Evolutionary conservation across 2,797 vertebrate genomes (phyloP).

Genomic region (Decapterus maruadsi): DNA sequence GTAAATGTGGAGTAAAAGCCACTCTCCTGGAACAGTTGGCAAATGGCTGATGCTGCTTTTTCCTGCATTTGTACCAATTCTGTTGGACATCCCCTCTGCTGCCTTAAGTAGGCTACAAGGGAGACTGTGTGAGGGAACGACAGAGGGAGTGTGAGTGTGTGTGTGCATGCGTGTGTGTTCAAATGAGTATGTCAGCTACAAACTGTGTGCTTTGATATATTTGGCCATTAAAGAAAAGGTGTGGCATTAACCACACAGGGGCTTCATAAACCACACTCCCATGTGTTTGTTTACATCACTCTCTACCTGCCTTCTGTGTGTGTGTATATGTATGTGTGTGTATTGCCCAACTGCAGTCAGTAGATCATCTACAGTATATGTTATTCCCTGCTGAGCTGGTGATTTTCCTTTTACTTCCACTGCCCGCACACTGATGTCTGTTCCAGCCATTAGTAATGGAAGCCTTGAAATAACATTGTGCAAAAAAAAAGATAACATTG

Average conservation of each 20-base stretch:
- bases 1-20: conserved; percentile 54
- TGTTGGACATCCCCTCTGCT: conserved; percentile 33
- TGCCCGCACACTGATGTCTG: conserved; percentile 18
- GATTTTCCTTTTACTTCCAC: conserved; percentile 40
- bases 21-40: conserved; percentile 53
- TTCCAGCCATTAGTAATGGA: conserved; percentile 46
- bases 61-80: conserved; percentile 37
- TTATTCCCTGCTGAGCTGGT: conserved; percentile 41
- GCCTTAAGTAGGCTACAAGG: not conserved
- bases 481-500: conserved; percentile 20
- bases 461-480: conserved; percentile 53
- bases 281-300: conserved; percentile 49
- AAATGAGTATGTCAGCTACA: conserved; percentile 1
- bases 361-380: conserved; percentile 37
- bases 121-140: not conserved
- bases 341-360: not conserved
- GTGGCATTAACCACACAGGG: conserved; percentile 10
- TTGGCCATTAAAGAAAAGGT: conserved; percentile 24
- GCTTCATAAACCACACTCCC: conserved; percentile 4
- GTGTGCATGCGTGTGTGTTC: not conserved
- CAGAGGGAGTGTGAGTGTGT: not conserved
- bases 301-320: conserved; percentile 1
- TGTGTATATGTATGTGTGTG: conserved; percentile 17
- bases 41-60: conserved; percentile 42
- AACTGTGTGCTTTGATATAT: conserved; percentile 11